These are phyloP conservation scores for Trematocara unimaculatum DNA, from an alignment of 2,113 vertebrate genomes.

Conservation along the genomic window DNA sequence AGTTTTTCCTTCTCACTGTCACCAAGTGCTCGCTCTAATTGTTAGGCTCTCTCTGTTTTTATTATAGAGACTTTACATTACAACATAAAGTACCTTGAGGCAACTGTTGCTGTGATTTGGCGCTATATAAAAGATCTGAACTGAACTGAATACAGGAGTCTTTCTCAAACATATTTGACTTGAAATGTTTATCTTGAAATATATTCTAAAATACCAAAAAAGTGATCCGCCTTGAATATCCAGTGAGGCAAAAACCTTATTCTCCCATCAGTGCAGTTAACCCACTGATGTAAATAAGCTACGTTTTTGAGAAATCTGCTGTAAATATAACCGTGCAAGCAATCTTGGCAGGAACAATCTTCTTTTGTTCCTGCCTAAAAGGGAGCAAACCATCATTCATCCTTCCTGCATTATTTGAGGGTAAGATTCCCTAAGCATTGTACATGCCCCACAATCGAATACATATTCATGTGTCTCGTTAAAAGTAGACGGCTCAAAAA, in stretches of 20 bases:
- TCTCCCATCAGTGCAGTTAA: not conserved
- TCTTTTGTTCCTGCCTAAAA: not conserved
- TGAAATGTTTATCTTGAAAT: not conserved
- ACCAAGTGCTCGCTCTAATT: not conserved
- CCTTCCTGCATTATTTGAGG: not conserved
- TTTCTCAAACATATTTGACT: not conserved
- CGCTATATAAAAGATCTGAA: not conserved
- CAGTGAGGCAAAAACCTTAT: not conserved
- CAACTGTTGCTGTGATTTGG: not conserved
- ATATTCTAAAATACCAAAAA: not conserved
- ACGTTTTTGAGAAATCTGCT: not conserved
- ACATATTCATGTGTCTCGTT: constrained; percentile 23
- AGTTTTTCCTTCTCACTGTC: not conserved
- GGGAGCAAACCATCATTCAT: not conserved
- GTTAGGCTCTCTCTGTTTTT: not conserved
- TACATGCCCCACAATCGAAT: not conserved
- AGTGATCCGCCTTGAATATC: not conserved
- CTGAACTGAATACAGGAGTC: not conserved
- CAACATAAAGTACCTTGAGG: not conserved
- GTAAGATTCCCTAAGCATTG: not conserved
- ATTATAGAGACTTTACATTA: not conserved
- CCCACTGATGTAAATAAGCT: not conserved
- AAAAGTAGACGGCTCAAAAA: not conserved
- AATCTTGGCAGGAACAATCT: not conserved
- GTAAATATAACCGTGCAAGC: not conserved